A percentile compares a stretch with the other conserved stretches of the same genome.
phyloP scores from a whole-genome alignment of 2,797 vertebrate species.

The Ctenosaura bakeri region DNA sequence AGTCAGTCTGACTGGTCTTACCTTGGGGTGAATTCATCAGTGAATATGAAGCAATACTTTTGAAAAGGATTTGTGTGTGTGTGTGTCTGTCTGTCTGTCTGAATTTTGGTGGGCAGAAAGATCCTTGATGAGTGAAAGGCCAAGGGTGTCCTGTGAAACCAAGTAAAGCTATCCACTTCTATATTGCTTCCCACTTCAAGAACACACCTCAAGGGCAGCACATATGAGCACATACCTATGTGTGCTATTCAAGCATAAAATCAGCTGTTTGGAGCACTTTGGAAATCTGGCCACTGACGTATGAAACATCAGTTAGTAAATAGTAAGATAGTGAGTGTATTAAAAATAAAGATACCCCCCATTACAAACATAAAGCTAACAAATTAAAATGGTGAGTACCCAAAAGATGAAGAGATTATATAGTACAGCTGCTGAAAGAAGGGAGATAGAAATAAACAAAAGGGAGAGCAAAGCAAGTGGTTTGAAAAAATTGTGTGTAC shows the following conservation, averaged over 20 bases:
- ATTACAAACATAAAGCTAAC: background rate
- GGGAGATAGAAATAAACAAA: background rate
- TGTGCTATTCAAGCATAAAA: background rate
- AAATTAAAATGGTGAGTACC: background rate
- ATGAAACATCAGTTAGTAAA: background rate
- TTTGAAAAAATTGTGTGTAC: background rate
- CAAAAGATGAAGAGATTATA: background rate
- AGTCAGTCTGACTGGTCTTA: background rate
- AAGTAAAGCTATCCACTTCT: background rate
- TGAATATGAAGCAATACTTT: background rate
- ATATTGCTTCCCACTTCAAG: background rate
- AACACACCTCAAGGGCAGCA: background rate
- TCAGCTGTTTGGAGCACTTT: background rate
- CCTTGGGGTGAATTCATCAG: constrained; percentile 18
- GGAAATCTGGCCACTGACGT: background rate
- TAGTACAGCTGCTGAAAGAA: background rate
- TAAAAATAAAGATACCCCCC: background rate
- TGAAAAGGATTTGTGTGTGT: background rate
- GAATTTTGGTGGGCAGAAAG: background rate
- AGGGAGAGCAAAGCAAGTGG: background rate
- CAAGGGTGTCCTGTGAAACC: background rate
- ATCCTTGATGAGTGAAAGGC: too few relatives aligned
- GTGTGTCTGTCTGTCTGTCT: background rate
- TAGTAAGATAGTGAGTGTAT: background rate
- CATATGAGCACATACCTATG: background rate